Evolutionary conservation across 2,888 invertebrate genomes (phyloP).

Genomic region (Biston betularia): DNA sequence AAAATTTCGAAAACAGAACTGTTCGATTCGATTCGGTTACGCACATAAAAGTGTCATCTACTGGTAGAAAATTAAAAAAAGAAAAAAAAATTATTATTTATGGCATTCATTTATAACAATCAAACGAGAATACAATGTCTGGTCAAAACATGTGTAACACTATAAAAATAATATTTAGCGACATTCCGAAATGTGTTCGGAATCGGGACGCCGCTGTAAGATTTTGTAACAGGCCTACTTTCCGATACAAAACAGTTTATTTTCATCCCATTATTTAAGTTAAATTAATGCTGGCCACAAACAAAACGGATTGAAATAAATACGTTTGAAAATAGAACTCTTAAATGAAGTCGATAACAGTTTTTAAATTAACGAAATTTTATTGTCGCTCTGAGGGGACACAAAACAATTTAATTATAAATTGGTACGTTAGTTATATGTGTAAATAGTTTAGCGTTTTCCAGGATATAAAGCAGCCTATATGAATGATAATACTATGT

Average conservation of each 20-base stretch:
- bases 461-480: no score
- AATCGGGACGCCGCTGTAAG: constrained; percentile 41
- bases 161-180: constrained; percentile 48
- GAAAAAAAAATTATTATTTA: constrained; percentile 46
- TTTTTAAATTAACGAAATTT: constrained; percentile 3
- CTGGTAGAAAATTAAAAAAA: constrained; percentile 31
- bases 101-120: constrained; percentile 57
- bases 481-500: no score
- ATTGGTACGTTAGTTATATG: background rate
- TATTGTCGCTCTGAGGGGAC: background rate
- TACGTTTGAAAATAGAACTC: constrained; percentile 10
- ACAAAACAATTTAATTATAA: background rate
- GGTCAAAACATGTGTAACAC: constrained; percentile 45
- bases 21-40: constrained; percentile 42
- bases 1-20: constrained; percentile 40
- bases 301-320: constrained; percentile 24
- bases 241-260: constrained; percentile 31
- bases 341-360: background rate
- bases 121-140: constrained; percentile 56
- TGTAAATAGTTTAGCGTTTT: no score
- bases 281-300: constrained; percentile 23
- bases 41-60: constrained; percentile 41
- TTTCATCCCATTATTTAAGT: constrained; percentile 27
- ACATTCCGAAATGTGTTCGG: constrained; percentile 37
- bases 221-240: constrained; percentile 39